Evolutionary conservation across 2,113 vertebrate species (phyloP), one percentile per base, ranked within the genome.

Genomic region (Lepus europaeus): DNA sequence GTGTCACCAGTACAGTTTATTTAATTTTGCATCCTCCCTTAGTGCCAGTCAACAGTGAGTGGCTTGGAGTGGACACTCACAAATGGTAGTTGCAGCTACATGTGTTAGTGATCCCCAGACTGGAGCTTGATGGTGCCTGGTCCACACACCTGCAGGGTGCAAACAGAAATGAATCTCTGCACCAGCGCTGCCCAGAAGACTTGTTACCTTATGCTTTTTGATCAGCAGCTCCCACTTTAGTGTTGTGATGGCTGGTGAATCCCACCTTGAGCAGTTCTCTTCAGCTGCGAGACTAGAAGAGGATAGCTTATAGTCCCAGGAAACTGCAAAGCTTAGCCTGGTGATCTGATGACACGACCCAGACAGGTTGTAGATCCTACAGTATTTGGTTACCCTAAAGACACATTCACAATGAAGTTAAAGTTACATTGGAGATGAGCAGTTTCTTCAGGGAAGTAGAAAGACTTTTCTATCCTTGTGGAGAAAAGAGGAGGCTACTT

Each of bases 21-120:
- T 97, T 79, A 74, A 36, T 84, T 91, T 93, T 91, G 22, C 45
- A 79, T 78, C 33, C 91, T 78, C 23, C 39, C 22, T n/a, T 84
- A 64, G 45, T 89, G 70, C 53, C 89, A 73, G 19, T 83, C 53
- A 61, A 45, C 27, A 49, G 66, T 89, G 80, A 83, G 53, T 61
- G 66, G n/a, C 72, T 45, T 68, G 31, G 1, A 66, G 53, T 80
- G 89, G 90, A 84, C 72, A 83, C 82, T 93, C 19, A 2, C 64
- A 72, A 95, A 82, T 91, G 87, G 88, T 92, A 33, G 49, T n/a
- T 83, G 5, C 1, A 3, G 27, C 51, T 77, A 27, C 31, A 4
- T 3, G 0, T 63, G 8, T n/a, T 70, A 83, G n/a, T 45, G 20
- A 77, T 87, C 22, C 49, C 76, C 25, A 59, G 59, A 49, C 27